Base-by-base conservation (phyloP, 2,888 invertebrate species). In the Anagyrus pseudococci region DNA sequence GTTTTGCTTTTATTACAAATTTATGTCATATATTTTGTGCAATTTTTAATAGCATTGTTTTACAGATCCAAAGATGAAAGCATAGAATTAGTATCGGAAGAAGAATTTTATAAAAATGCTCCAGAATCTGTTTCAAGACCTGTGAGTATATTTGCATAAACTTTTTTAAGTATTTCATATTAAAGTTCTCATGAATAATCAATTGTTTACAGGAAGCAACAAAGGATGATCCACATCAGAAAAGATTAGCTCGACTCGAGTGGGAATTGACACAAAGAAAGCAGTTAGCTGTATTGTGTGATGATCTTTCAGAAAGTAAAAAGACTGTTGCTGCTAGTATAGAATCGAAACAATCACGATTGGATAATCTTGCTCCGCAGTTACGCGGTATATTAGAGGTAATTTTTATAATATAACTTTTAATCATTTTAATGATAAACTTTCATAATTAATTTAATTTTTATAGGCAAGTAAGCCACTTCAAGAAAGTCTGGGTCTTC, bases 181-280 rank as follows among this genome's bases (percentile, higher is more conserved):
- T 1, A 59, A 19, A 47, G 40, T 19, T 22, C 22, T 13, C 33
- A 20, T 25, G 22, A 22, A 55, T 2, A 37, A 1, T 44, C 49
- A 50, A 67, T 55, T 66, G 46, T 66, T 76, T 79, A 22, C 61
- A 91, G 90, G 87, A 89, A 61, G 73, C 86, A 26, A 92, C 92
- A 1, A 85, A 86, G 72, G 82, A 81, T 49, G 88, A 93, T 81
- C 85, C 86, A 43, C 97, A 98, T 82, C 90, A 91, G 72, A 83
- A 91, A 65, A 90, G 92, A 74, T 81, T 97, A 66, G 93, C 94
- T 23, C 87, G 95, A 66, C 82, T 98, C 33, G 94, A 96, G 77
- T 96, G 94, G 91, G 98, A 98, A 80, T 82, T 96, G 54, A 88
- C 89, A 19, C 93, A 96, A 77, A 86, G 98, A 1, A 92, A 95